phyloP scores from a whole-genome alignment of 2,888 invertebrate genomes.

The Eubasilissa splendida region DNA sequence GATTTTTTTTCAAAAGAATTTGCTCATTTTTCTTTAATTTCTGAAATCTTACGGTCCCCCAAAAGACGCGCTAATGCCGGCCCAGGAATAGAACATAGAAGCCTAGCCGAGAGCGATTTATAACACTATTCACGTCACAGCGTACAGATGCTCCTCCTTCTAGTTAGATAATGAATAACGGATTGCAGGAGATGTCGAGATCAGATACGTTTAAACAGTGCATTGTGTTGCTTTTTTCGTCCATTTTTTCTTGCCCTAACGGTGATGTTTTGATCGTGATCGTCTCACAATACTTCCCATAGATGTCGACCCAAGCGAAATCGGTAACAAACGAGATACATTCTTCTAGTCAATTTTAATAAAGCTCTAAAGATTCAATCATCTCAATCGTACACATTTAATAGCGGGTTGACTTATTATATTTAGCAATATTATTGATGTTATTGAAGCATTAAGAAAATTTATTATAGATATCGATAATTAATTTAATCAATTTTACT shows the following conservation, averaged over 20 bases:
- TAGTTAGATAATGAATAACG: constrained; percentile 19
- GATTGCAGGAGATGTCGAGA: constrained; percentile 36
- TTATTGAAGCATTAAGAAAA: no score
- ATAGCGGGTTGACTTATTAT: no score
- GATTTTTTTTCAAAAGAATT: no score
- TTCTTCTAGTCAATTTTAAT: background rate
- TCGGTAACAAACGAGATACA: background rate
- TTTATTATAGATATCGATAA: no score
- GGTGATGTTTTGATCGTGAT: constrained; percentile 22
- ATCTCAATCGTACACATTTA: no score
- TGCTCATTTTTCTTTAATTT: no score
- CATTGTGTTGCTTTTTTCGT: constrained; percentile 26
- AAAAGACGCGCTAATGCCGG: background rate
- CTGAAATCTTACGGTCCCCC: background rate
- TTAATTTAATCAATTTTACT: no score
- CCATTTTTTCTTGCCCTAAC: background rate
- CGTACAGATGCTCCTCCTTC: background rate
- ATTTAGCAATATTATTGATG: no score
- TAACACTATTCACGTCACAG: constrained; percentile 45
- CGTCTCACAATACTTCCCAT: constrained; percentile 17
- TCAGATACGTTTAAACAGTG: constrained; percentile 38
- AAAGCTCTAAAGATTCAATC: no score
- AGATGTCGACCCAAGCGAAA: background rate
- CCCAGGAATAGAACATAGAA: background rate
- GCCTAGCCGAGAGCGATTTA: constrained; percentile 40